Evolutionary conservation across 1,140 invertebrate species (phyloP), one percentile per base, ranked within the genome.

Genomic region (Drosophila sucinea): DNA sequence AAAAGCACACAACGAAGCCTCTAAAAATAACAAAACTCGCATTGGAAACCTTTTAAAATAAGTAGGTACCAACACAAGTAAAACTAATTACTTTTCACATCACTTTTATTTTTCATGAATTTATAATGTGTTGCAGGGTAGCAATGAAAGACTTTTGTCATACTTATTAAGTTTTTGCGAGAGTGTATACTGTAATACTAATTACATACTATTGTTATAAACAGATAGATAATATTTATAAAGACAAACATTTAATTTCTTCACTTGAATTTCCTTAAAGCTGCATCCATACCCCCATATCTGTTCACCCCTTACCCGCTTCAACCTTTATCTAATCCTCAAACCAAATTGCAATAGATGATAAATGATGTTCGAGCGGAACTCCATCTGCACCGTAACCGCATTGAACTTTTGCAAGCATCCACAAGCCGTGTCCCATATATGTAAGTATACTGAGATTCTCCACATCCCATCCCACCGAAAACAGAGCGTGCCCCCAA

Each of bases 281-380:
- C 56, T 33, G 47, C 64, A 69, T 51, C 10, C 8, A 51, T 4
- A 57, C 58, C 51, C 73, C 61, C 65, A 17, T 17, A 17, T 17
- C 35, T 17, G 32, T 10, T 1, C 6, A 25, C 2, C 17, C 35
- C 32, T 40, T 38, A 56, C 17, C 33, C 17, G 4, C 17, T 35
- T 57, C 17, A 32, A 8, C 3, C 38, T 58, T 38, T 10, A 78
- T 75, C 72, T 55, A 44, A 65, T 60, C 32, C 40, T 60, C 41
- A 29, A 73, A 79, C 68, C 74, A 79, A 87, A 87, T 86, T 87
- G 83, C 83, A 87, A 87, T 87, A 60, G 80, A 79, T 87, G 84
- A 87, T 83, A 89, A 87, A 87, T 89, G 83, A 89, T 83, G 76
- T 56, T 44, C 66, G 62, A 63, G 73, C 62, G 65, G 71, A 51